Evolutionary conservation across 92 coral and sea anemone species (phyloP).

Genomic region (Meandrina meandrites): DNA sequence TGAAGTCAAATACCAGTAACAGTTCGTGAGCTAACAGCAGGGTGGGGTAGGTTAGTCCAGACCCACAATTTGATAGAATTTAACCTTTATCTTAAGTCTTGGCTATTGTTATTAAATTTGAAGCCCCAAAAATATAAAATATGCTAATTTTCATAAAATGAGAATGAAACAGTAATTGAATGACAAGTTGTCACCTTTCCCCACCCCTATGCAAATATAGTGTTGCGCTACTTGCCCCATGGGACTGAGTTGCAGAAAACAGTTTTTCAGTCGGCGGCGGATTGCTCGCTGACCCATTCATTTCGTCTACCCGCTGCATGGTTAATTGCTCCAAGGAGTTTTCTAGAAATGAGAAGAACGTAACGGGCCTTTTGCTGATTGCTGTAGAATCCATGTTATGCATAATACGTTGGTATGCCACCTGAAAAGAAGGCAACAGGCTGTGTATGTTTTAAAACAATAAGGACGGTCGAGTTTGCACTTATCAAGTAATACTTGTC

Average conservation of each 20-base stretch:
- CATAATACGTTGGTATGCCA: neutral
- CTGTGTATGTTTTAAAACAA: neutral
- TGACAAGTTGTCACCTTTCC: neutral
- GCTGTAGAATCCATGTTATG: neutral
- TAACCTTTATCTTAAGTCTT: neutral
- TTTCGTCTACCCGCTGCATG: neutral
- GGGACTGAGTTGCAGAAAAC: neutral
- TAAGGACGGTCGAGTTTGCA: neutral
- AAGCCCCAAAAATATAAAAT: neutral
- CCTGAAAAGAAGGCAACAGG: neutral
- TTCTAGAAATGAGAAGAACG: constrained; percentile 19
- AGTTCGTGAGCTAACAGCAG: no score
- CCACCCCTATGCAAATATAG: constrained; percentile 2
- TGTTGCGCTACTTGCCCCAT: neutral
- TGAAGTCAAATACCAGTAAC: no score
- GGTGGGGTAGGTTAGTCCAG: neutral
- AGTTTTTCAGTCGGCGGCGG: constrained; percentile 3
- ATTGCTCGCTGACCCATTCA: constrained; percentile 5
- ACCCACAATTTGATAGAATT: neutral
- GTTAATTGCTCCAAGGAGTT: neutral
- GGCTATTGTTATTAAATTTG: neutral
- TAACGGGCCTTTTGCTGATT: neutral
- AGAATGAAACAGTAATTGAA: neutral
- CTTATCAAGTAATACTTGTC: neutral
- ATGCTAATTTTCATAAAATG: neutral